Evolutionary conservation across 1,140 invertebrate species (phyloP).

Genomic region (Leptopilina clavipes): DNA sequence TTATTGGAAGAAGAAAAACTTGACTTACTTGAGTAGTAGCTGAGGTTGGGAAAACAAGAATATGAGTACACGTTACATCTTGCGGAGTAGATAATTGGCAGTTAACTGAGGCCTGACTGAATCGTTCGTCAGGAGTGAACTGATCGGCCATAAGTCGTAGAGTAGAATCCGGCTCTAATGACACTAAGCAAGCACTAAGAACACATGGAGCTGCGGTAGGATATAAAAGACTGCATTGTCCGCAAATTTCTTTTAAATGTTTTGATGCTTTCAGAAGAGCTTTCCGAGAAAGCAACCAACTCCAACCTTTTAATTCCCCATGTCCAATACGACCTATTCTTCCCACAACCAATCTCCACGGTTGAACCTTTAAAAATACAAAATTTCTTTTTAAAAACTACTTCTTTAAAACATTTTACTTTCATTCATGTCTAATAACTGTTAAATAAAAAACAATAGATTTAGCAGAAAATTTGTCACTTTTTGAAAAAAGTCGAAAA

Average conservation of each 20-base stretch:
- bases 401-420: too few species aligned
- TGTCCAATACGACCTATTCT: constrained; percentile 97
- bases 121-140: constrained; percentile 93
- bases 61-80: constrained; percentile 97
- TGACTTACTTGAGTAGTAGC: constrained; percentile 90
- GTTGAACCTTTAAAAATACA: constrained; percentile 76
- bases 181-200: constrained; percentile 96
- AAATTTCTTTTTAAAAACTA: not conserved
- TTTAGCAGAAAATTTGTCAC: too few species aligned
- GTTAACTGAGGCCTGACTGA: constrained; percentile 89
- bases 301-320: constrained; percentile 98
- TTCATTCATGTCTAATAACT: too few species aligned
- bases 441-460: too few species aligned
- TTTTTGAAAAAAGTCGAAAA: too few species aligned
- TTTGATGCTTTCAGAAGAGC: constrained; percentile 91
- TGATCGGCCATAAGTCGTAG: constrained; percentile 96
- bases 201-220: constrained; percentile 90
- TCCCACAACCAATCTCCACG: constrained; percentile 97
- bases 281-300: constrained; percentile 92
- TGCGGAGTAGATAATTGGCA: constrained; percentile 91
- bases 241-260: constrained; percentile 92
- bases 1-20: not conserved
- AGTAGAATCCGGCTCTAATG: constrained; percentile 94
- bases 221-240: constrained; percentile 89
- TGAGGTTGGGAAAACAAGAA: constrained; percentile 98